A percentile compares a stretch with the other conserved stretches of the same genome.
Evolutionary conservation across 1,140 invertebrate genomes (phyloP).

Genomic region (Rhyacophila brunnea): DNA sequence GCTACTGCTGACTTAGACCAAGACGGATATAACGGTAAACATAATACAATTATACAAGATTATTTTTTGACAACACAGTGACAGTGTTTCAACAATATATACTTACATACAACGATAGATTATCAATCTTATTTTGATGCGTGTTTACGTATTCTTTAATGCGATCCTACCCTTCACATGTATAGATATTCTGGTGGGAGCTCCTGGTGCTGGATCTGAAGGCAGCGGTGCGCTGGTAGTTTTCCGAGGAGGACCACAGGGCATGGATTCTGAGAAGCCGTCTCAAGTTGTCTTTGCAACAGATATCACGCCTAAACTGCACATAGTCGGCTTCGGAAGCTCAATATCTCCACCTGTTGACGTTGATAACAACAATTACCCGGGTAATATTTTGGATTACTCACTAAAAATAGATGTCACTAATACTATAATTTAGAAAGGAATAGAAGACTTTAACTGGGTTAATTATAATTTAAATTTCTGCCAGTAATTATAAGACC

Average conservation of each 20-base stretch:
- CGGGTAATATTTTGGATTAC: no score
- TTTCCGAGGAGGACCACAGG: constrained; percentile 50
- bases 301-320: constrained; percentile 38
- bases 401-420: no score
- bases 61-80: no score
- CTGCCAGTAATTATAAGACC: no score
- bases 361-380: constrained; percentile 49
- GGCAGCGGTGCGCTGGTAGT: constrained; percentile 54
- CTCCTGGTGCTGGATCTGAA: constrained; percentile 51
- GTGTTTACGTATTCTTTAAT: not conserved
- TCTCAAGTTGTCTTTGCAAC: constrained; percentile 42
- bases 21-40: constrained; percentile 47
- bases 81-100: no score
- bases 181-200: constrained; percentile 53
- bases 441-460: no score
- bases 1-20: constrained; percentile 52
- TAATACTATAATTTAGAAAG: no score
- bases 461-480: no score
- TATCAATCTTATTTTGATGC: not conserved
- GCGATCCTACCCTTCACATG: no score
- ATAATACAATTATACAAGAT: no score
- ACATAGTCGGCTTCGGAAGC: constrained; percentile 52
- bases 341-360: constrained; percentile 51
- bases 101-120: constrained; percentile 13
- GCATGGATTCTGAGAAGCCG: constrained; percentile 36